Conservation (phyloP, 2,113 vertebrate genomes). For the Saguinus imperator region DNA sequence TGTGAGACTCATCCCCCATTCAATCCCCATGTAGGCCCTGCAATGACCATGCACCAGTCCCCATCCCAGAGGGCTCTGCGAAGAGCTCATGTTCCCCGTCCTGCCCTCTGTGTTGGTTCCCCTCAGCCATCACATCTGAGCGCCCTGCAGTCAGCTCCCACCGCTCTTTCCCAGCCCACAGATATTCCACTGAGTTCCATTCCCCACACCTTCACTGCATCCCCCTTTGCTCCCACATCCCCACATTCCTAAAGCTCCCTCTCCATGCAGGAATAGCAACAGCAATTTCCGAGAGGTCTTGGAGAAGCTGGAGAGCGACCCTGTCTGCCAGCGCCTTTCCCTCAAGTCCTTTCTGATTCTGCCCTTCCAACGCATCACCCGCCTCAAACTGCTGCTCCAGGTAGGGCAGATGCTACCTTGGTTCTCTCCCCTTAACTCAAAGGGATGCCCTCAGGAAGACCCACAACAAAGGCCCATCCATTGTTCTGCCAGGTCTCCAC, state of each 20-base stretch:
- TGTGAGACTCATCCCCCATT: conserved; percentile 85
- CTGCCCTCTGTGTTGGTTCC: accelerated
- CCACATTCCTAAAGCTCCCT: accelerated
- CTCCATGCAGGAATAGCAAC: conserved; percentile 87
- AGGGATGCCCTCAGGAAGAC: neutral
- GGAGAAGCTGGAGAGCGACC: conserved; percentile 92
- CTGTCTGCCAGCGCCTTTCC: conserved; percentile 94
- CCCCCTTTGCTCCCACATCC: accelerated
- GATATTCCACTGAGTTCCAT: accelerated
- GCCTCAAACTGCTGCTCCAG: conserved; percentile 96
- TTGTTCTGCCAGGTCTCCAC: too few species aligned
- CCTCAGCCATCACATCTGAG: neutral
- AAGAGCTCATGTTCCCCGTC: neutral
- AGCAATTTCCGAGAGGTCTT: conserved; percentile 90
- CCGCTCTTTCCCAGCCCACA: neutral
- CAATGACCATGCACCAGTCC: neutral
- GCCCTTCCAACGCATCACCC: conserved; percentile 97
- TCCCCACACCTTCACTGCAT: accelerated
- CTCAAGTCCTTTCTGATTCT: conserved; percentile 98
- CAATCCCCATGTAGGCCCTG: neutral
- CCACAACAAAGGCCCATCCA: accelerated
- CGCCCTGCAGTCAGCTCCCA: accelerated
- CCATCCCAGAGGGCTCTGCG: neutral
- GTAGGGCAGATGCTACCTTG: conserved; percentile 70
- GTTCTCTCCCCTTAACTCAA: neutral